A percentile compares a stretch with the other conserved stretches of the same genome.
Evolutionary conservation across 23 tunicate species (phyloP).

Genomic region (Corella eumyota): DNA sequence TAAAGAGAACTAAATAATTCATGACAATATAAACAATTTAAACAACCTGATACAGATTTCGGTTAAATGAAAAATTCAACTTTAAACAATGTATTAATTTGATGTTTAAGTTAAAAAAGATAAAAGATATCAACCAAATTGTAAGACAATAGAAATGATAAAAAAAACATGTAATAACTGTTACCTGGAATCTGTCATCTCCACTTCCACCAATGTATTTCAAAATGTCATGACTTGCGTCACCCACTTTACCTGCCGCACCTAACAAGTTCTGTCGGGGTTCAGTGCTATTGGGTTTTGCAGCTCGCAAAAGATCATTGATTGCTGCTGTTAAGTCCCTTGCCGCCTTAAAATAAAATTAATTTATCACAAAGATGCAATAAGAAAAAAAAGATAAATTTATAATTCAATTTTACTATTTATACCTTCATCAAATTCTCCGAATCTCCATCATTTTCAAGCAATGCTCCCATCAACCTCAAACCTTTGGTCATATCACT

Average conservation of each 20-base stretch:
- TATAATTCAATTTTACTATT: not conserved
- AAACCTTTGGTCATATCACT: slow-evolving; percentile 77
- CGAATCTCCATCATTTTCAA: slow-evolving; percentile 62
- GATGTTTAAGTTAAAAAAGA: too few relatives aligned
- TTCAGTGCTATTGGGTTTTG: slow-evolving; percentile 66
- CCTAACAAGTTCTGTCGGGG: slow-evolving; percentile 82
- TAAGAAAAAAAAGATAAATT: not conserved
- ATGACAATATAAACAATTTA: too few relatives aligned
- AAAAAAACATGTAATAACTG: not conserved
- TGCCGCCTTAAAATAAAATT: slow-evolving; percentile 54
- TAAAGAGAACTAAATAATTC: too few relatives aligned
- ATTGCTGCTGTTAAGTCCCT: slow-evolving; percentile 93
- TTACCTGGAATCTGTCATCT: slow-evolving; percentile 82
- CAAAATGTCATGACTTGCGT: slow-evolving; percentile 91
- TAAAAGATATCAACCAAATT: not conserved
- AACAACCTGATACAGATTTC: too few relatives aligned
- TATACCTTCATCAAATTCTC: slow-evolving; percentile 68
- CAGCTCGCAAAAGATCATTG: slow-evolving; percentile 67
- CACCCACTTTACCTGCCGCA: slow-evolving; percentile 91
- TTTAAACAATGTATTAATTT: too few relatives aligned
- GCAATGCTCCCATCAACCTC: slow-evolving; percentile 83
- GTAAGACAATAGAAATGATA: not conserved
- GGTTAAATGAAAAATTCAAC: too few relatives aligned
- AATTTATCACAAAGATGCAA: not conserved
- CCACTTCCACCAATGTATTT: slow-evolving; percentile 68